phyloP scores from a whole-genome alignment of 2,797 vertebrate species.

The Kryptopterus vitreolus region DNA sequence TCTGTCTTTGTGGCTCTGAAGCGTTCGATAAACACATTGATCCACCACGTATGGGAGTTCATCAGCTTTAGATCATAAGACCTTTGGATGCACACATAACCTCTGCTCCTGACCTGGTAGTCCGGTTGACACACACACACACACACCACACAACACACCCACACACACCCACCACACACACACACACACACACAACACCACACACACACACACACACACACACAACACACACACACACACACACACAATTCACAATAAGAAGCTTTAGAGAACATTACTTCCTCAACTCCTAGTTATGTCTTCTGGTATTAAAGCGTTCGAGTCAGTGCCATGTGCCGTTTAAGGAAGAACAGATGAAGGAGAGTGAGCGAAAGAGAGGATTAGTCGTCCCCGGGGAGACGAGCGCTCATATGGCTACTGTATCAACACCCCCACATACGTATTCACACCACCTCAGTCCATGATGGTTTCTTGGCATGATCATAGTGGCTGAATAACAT shows the following conservation, averaged over 20 bases:
- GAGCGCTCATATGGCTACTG: constrained; percentile 64
- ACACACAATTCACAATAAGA: neutral
- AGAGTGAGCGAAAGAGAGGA: constrained; percentile 59
- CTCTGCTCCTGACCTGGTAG: constrained; percentile 22
- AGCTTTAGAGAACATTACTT: neutral
- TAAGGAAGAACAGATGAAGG: constrained; percentile 67
- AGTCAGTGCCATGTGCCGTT: constrained; percentile 49
- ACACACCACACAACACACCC: neutral
- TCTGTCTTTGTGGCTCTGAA: constrained; percentile 69
- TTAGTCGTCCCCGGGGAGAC: constrained; percentile 65
- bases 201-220: neutral
- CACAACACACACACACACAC: neutral
- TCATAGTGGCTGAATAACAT: constrained; percentile 48
- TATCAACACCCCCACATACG: constrained; percentile 38
- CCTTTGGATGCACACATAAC: constrained; percentile 49
- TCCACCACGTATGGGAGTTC: constrained; percentile 69
- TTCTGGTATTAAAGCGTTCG: constrained; percentile 4
- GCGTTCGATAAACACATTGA: constrained; percentile 73
- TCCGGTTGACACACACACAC: neutral
- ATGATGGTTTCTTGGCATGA: constrained; percentile 54
- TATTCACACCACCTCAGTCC: constrained; percentile 43
- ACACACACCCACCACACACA: neutral
- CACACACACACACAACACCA: constrained; percentile 2
- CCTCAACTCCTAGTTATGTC: neutral
- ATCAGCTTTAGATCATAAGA: constrained; percentile 67